Percentiles rank a stretch among this genome's conserved stretches.
These are phyloP conservation scores for Cheumatopsyche charites DNA, from an alignment of 1,140 invertebrate genomes.

Conservation along the genomic window DNA sequence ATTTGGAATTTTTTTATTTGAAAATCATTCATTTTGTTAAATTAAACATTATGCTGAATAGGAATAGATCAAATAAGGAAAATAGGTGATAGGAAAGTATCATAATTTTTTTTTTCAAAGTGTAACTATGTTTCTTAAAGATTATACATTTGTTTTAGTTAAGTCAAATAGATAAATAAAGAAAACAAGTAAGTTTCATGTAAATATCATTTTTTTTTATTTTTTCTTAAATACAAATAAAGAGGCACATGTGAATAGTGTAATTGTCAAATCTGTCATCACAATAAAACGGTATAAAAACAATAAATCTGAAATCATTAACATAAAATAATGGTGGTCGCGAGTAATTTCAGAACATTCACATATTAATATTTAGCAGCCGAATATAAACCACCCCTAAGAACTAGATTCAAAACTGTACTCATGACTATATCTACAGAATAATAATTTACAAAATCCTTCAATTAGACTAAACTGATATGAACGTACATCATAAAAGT, in stretches of 20 bases:
- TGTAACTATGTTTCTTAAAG: no score
- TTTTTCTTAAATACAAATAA: constrained; percentile 41
- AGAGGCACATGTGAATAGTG: constrained; percentile 48
- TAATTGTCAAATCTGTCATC: constrained; percentile 33
- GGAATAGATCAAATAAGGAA: no score
- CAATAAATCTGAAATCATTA: neutral
- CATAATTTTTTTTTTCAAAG: no score
- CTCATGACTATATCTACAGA: constrained; percentile 10
- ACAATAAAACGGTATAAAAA: constrained; percentile 30
- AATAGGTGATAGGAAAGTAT: no score
- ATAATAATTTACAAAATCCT: constrained; percentile 16
- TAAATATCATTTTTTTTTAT: constrained; percentile 46
- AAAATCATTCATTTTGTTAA: no score
- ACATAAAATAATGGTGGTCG: constrained; percentile 5
- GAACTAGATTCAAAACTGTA: constrained; percentile 19
- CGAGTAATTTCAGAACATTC: neutral
- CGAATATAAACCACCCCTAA: constrained; percentile 33
- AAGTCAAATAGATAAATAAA: no score
- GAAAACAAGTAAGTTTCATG: constrained; percentile 31
- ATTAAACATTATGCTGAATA: no score
- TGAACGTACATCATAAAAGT: neutral
- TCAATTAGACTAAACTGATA: neutral
- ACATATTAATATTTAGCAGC: constrained; percentile 29
- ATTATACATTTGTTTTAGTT: no score
- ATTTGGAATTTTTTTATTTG: no score